Conservation (phyloP, 1,140 invertebrate species). For the Phenacoccus solenopsis region DNA sequence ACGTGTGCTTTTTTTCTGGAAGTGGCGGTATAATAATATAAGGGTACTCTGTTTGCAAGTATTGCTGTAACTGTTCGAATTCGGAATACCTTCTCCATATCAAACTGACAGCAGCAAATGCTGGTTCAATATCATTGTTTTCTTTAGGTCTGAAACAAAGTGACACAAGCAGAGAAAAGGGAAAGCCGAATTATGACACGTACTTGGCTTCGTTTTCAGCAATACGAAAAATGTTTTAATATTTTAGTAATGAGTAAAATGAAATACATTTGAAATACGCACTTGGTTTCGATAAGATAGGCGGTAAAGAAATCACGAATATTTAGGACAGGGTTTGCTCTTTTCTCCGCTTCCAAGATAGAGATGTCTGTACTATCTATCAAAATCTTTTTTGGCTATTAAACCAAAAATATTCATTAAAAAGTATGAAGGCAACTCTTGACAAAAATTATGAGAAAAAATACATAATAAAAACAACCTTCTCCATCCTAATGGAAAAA, state of each 20-base stretch:
- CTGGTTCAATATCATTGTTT: not conserved
- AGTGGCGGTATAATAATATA: slow-evolving; percentile 64
- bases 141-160: slow-evolving; percentile 16
- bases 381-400: too few species aligned
- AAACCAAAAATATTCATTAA: too few species aligned
- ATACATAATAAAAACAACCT: too few species aligned
- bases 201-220: not conserved
- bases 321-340: slow-evolving; percentile 62
- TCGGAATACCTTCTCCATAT: slow-evolving; percentile 73
- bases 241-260: not conserved
- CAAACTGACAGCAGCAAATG: slow-evolving; percentile 42
- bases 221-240: not conserved
- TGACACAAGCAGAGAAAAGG: not conserved
- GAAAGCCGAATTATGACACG: too few species aligned
- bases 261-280: slow-evolving; percentile 31
- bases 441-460: too few species aligned
- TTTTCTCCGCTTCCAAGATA: slow-evolving; percentile 70
- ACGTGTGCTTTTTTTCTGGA: slow-evolving; percentile 67
- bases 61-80: slow-evolving; percentile 65
- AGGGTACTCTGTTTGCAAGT: slow-evolving; percentile 62
- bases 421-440: too few species aligned
- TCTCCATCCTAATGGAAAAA: too few species aligned
- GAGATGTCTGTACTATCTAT: slow-evolving; percentile 66
- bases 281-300: slow-evolving; percentile 73
- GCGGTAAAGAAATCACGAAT: slow-evolving; percentile 71